Evolutionary conservation across 2,888 invertebrate species (phyloP), one percentile per base, ranked within the genome.

Genomic region (Eupithecia vulgata): DNA sequence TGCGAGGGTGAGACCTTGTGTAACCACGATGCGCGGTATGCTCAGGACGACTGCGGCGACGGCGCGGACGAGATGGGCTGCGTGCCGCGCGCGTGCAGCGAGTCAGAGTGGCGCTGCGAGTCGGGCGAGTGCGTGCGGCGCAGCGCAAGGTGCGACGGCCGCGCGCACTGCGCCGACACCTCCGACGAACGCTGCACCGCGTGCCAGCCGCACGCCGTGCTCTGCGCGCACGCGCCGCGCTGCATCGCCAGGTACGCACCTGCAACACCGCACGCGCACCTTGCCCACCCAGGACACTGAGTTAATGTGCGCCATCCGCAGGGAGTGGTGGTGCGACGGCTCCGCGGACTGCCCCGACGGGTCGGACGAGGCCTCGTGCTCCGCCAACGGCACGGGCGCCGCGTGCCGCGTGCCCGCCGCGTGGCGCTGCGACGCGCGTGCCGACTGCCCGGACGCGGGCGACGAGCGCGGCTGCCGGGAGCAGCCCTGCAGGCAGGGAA

Each of bases 1-100:
- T 42, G 5, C 15, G 13, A 15, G 13, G 5, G 17, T 15, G 45
- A n/a, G 45, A 45, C 17, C 17, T 17, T 6, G 0, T 45, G 1
- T 45, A 17, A 45, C 5, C 15, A 13, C 1, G 17, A 7, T 10
- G 4, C 10, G 21, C 4, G 8, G 6, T 15, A 13, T 52, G 68
- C 40, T 6, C 62, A 76, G 82, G 96, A 96, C 85, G 97, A 98
- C 89, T 98, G 98, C 89, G 96, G 96, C 45, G 97, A 97, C 90
- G 95, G 95, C 79, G 96, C 96, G 68, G 98, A 98, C 89, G 98
- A 98, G 90, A 82, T 94, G 62, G 95, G 92, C 78, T 98, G 98
- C 88, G 80, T 78, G 81, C 96, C 96, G 80, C 93, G 97, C 65
- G 95, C 96, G 83, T 97, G 97, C 88, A 96, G 96, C 59, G 97